Conservation (phyloP, 1,140 invertebrate genomes). For the Microplitis mediator region DNA sequence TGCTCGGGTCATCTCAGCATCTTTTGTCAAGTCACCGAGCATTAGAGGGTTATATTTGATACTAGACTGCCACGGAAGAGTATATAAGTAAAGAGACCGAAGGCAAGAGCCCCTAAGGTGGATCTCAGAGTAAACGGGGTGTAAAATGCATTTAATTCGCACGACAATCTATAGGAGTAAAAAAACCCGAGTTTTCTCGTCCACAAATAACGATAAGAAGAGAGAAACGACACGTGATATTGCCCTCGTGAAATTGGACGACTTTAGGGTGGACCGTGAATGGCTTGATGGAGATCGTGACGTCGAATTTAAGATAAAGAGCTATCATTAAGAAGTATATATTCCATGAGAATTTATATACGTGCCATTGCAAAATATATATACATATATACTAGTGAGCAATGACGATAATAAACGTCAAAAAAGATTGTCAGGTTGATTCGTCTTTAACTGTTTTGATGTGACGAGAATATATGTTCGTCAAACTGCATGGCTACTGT, state of each 20-base stretch:
- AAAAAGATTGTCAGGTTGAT: too few relatives aligned
- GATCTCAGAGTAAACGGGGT: conserved; percentile 40
- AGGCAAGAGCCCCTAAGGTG: not conserved
- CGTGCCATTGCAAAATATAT: too few relatives aligned
- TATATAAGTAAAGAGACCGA: conserved; percentile 31
- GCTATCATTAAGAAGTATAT: not conserved
- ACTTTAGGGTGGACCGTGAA: not conserved
- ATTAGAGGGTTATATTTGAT: too few relatives aligned
- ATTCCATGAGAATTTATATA: too few relatives aligned
- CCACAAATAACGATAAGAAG: conserved; percentile 1
- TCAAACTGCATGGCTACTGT: not conserved
- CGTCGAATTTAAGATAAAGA: not conserved
- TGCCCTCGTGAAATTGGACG: not conserved
- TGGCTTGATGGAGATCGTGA: not conserved
- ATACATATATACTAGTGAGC: too few relatives aligned
- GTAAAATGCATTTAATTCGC: conserved; percentile 52
- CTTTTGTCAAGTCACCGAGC: too few relatives aligned
- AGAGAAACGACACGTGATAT: not conserved
- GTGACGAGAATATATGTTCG: not conserved
- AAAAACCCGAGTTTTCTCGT: not conserved
- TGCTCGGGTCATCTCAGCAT: too few relatives aligned
- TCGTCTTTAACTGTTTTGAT: not conserved
- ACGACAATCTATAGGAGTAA: conserved; percentile 29
- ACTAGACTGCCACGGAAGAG: too few relatives aligned
- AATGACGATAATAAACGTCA: too few relatives aligned